phyloP scores from a whole-genome alignment of 2,113 vertebrate genomes.

The Muntiacus reevesi region DNA sequence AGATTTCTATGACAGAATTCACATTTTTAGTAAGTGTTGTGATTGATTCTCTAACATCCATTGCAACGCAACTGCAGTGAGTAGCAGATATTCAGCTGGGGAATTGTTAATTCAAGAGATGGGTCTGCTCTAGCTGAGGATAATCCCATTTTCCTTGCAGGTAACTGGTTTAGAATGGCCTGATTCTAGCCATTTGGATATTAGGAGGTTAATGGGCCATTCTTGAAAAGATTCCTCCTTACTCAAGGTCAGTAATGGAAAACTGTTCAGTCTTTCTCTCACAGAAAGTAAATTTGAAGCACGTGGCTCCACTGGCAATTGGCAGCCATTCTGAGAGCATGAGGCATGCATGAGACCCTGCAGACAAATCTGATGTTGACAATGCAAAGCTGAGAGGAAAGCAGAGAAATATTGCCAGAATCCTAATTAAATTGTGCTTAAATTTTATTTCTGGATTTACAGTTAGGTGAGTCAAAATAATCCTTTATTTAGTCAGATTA shows the following conservation, averaged over 20 bases:
- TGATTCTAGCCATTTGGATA: not conserved
- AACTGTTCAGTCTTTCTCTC: not conserved
- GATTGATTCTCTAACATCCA: not conserved
- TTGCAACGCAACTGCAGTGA: not conserved
- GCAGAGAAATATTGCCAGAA: not conserved
- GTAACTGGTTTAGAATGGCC: not conserved
- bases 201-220: not conserved
- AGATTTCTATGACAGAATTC: not conserved
- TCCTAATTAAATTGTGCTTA: not conserved
- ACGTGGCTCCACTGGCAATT: not conserved
- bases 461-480: not conserved
- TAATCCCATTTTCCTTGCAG: not conserved
- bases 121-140: not conserved
- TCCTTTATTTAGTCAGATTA: not conserved
- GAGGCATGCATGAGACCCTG: not conserved
- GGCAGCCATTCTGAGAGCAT: not conserved
- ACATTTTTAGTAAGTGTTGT: not conserved
- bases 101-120: not conserved
- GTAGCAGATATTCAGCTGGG: not conserved
- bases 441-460: not conserved
- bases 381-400: not conserved
- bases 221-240: not conserved
- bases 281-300: not conserved
- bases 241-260: not conserved
- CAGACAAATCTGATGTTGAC: not conserved